Conservation (phyloP, 2,888 invertebrate species). For the Nemurella pictetii region DNA sequence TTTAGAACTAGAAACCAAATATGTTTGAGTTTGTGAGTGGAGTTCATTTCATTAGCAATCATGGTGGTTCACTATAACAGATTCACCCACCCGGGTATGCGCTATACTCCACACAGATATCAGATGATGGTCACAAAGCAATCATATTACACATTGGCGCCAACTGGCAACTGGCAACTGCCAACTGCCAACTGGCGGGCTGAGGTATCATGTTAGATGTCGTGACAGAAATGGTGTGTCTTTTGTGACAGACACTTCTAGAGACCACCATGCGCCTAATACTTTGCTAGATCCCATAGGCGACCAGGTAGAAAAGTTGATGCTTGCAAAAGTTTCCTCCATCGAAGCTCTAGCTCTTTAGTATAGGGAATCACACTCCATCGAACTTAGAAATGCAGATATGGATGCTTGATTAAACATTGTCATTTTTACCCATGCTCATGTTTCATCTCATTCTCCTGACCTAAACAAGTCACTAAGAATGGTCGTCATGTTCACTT, state of each 20-base stretch:
- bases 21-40: constrained; percentile 13
- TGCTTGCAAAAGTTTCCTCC: not conserved
- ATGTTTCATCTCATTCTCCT: not conserved
- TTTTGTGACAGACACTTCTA: too few species aligned
- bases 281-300: not conserved
- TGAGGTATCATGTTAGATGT: constrained; percentile 1
- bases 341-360: not conserved
- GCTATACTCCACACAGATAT: not conserved
- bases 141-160: not conserved
- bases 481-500: not conserved
- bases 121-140: not conserved
- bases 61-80: not conserved
- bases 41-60: constrained; percentile 23
- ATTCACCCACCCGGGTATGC: not conserved
- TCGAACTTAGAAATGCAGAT: not conserved
- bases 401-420: not conserved
- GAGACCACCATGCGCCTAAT: not conserved
- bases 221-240: not conserved
- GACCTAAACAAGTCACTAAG: not conserved
- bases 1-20: constrained; percentile 30
- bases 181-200: not conserved
- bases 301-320: not conserved
- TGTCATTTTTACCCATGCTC: not conserved
- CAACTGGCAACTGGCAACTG: not conserved
- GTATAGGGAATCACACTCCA: constrained; percentile 3